These are phyloP conservation scores for Melolontha melolontha DNA, from an alignment of 2,888 invertebrate genomes.

Conservation along the genomic window DNA sequence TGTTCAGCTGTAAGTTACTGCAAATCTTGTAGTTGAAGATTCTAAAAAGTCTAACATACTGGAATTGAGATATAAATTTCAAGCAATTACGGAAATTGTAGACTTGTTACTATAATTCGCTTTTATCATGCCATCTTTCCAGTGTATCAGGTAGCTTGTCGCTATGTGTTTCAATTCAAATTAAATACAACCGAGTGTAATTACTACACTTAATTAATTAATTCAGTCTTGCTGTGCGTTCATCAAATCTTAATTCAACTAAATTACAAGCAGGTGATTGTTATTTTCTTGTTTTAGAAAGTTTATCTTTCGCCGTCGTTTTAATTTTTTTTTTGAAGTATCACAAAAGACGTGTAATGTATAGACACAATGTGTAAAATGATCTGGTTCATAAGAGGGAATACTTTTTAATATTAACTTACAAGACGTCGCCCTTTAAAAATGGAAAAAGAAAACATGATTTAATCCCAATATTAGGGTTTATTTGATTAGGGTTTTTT, in stretches of 20 bases:
- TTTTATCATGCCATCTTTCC: constrained; percentile 32
- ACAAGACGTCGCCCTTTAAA: too few species aligned
- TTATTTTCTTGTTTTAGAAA: not conserved
- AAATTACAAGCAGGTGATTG: constrained; percentile 16
- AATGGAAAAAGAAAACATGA: too few species aligned
- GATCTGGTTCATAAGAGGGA: too few species aligned
- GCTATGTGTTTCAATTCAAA: constrained; percentile 30
- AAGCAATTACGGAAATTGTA: constrained; percentile 35
- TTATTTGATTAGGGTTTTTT: too few species aligned
- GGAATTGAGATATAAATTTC: constrained; percentile 33
- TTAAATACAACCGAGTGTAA: constrained; percentile 22
- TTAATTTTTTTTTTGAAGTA: not conserved
- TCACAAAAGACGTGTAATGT: not conserved
- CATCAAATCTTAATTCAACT: constrained; percentile 33
- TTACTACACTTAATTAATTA: constrained; percentile 34
- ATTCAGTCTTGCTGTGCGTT: constrained; percentile 7
- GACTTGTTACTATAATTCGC: constrained; percentile 30
- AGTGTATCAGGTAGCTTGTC: constrained; percentile 25
- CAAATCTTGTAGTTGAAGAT: too few species aligned
- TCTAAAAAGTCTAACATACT: not conserved
- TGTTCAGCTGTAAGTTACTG: too few species aligned
- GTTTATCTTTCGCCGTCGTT: not conserved
- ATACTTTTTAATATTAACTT: too few species aligned
- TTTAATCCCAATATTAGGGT: too few species aligned
- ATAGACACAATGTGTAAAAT: too few species aligned